Base-by-base conservation (phyloP, 2,797 vertebrate species). In the Tarsius wallacei region DNA sequence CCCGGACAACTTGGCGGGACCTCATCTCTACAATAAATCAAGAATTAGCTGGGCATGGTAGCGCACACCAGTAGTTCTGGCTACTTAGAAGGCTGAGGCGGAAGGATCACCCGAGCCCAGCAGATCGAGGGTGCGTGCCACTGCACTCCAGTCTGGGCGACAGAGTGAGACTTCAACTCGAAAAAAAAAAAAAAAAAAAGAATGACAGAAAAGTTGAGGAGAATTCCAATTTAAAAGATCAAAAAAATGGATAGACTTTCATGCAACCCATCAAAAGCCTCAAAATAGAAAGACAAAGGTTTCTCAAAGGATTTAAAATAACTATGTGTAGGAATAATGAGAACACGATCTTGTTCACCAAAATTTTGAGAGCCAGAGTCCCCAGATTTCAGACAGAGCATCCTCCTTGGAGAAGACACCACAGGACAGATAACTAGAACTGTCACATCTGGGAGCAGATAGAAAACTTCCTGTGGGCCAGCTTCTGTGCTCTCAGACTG, bases 141-240 rank as follows among this genome's bases (percentile, higher is more conserved):
- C 42, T 42, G 42, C 42, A 42, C 42, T 42, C 42, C 42, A 42
- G 42, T 42, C 42, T 42, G 42, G 42, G 42, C 7, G 42, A 42
- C 42, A 42, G 42, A 42, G 42, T 42, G 42, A 42, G 42, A 42
- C 42, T 42, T 42, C 42, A 42, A 42, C 42, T 42, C 42, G 7
- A 42, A 42, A 42, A 42, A 42, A 42, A 42, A 5, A 42, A 42
- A 42, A 42, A 42, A 42, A 42, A 42, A 42, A 68, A 83, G 74
- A 84, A 95, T 49, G 80, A 77, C 64, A 59, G 51, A 61, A 49
- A 83, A 66, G 17, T 87, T 66, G 42, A 93, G 49, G 87, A 87
- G 76, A 86, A 71, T 81, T 84, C 64, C 24, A 74, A 28, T 59
- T 73, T 87, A 19, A 63, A 80, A 91, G 42, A 92, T 81, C 21